These are phyloP conservation scores for Sphinx pinastri DNA, from an alignment of 2,888 invertebrate species.

Conservation along the genomic window DNA sequence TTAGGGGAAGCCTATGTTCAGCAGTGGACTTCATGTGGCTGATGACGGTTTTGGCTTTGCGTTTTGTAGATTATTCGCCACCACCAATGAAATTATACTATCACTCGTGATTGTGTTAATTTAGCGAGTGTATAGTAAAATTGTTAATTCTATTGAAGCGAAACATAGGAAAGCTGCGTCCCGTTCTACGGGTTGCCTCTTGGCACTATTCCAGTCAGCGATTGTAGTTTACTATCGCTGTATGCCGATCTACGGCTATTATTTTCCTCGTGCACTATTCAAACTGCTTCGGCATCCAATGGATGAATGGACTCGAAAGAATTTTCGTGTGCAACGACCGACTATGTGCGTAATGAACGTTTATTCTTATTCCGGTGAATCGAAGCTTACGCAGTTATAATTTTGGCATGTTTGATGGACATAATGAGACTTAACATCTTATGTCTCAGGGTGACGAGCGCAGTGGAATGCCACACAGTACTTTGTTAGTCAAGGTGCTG, in stretches of 20 bases:
- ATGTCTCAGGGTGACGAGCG: too few species aligned
- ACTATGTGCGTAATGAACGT: slow-evolving; percentile 60
- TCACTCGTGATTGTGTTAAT: not conserved
- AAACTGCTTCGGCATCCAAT: slow-evolving; percentile 40
- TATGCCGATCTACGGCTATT: slow-evolving; percentile 57
- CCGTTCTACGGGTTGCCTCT: slow-evolving; percentile 48
- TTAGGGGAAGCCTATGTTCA: too few species aligned
- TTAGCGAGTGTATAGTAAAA: slow-evolving; percentile 53
- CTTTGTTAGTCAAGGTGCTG: too few species aligned
- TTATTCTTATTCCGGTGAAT: slow-evolving; percentile 48
- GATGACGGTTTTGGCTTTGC: too few species aligned
- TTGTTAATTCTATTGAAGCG: slow-evolving; percentile 75
- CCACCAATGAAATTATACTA: not conserved
- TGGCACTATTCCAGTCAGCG: slow-evolving; percentile 75
- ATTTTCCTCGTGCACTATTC: slow-evolving; percentile 49
- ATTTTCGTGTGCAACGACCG: slow-evolving; percentile 57
- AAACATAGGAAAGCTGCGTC: slow-evolving; percentile 66
- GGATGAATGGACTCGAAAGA: slow-evolving; percentile 69
- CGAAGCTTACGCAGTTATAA: not conserved
- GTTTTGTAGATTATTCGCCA: not conserved
- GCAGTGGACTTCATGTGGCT: too few species aligned
- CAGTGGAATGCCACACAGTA: too few species aligned
- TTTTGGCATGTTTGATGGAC: not conserved
- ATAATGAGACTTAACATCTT: too few species aligned
- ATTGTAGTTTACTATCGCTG: slow-evolving; percentile 65